Evolutionary conservation across 2,113 vertebrate genomes (phyloP), one percentile per base, ranked within the genome.

Genomic region (Lethenteron reissneri): DNA sequence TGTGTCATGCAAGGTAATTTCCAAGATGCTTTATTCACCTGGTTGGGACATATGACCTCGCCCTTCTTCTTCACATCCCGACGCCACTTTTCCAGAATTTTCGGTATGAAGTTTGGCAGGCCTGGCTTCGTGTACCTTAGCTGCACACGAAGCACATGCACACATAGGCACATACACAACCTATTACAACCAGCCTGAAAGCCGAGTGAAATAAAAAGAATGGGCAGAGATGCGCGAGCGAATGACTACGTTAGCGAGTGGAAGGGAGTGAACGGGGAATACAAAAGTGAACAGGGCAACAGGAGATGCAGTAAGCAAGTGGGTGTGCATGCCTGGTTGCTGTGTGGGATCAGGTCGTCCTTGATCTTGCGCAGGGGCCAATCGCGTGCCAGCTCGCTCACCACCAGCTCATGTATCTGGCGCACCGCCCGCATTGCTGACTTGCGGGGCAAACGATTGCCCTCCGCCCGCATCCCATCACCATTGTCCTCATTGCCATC

Each of bases 51-150:
- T 82, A 86, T 91, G 79, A 97, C 87, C 71, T 90, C 89, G 70
- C 94, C 94, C 71, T 91, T 90, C 77, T 97, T 90, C 77, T 96
- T 97, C 75, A 97, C 91, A 77, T 90, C 85, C 0, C 82, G 89
- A 83, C 97, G 96, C 94, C 94, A 97, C 2, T 78, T 80, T 75
- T 97, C 89, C 74, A 97, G 76, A 56, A 90, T 82, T 78, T 85
- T 84, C 0, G 88, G 85, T 75, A 83, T 91, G 77, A 95, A 88
- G 70, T 83, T 88, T n/a, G 94, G 92, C 70, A 97, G 88, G 25
- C 91, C 91, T 0, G 94, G 94, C 1, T 91, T 86, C 3, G 91
- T 95, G 78, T 97, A 97, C 79, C 97, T 97, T 73, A 97, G 84
- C 94, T 97, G 80, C 57, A 70, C 70, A 76, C 72, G 73, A 75